Base-by-base conservation (phyloP, 2,797 vertebrate species). In the Naso thynnoides region DNA sequence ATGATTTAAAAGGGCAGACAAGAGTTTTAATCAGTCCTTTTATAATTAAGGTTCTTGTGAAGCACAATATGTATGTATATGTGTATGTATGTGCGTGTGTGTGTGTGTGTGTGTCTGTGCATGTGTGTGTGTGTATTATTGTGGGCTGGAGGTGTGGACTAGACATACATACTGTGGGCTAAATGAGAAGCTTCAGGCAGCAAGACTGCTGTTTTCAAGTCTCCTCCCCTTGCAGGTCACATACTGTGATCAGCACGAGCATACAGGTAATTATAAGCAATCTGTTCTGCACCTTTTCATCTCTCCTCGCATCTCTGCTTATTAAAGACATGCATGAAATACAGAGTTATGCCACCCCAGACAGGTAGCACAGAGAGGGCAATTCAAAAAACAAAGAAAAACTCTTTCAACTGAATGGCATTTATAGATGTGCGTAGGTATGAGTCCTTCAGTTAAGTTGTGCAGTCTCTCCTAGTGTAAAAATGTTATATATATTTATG, bases 1-100 rank as follows among this genome's bases (percentile, higher is more conserved):
- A 44, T 29, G 59, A 61, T 42, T 61, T 73, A 79, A 86, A 83
- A 85, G 81, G 86, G 84, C 78, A 84, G 55, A 70, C 78, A 79
- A 70, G 56, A 84, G 81, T 15, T 14, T 44, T 16, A 19, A 44
- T 16, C 6, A 38, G 39, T 42, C 50, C 27, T 44, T 33, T 77
- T 73, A 87, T 82, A 67, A 84, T 80, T 49, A 83, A 60, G 56
- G n/a, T 67, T 76, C 31, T 75, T 2, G 1, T 39, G 24, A 38
- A 45, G 60, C 62, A 68, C n/a, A n/a, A n/a, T n/a, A n/a, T n/a
- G n/a, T n/a, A n/a, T n/a, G n/a, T n/a, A n/a, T n/a, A n/a, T n/a
- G n/a, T n/a, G n/a, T n/a, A n/a, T 42, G n/a, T 29, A 15, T 7
- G 27, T 71, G 29, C 4, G 11, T 26, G 65, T 57, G 64, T 23